A percentile compares a stretch with the other conserved stretches of the same genome.
Evolutionary conservation across 1,140 invertebrate genomes (phyloP).

Genomic region (Drosophila kanapiae): DNA sequence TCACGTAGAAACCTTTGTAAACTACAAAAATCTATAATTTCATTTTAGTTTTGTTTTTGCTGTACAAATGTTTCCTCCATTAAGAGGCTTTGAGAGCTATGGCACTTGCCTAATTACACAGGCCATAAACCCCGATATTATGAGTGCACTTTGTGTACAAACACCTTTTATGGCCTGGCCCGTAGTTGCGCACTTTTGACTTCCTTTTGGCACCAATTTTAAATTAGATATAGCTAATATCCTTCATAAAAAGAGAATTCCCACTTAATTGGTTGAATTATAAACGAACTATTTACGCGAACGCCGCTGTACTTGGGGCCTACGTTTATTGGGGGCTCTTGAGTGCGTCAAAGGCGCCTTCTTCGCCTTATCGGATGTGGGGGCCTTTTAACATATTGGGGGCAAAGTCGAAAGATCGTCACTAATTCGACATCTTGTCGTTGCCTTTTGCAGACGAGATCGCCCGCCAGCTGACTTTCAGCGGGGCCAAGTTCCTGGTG

Average conservation of each 20-base stretch:
- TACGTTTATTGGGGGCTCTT: slow-evolving; percentile 26
- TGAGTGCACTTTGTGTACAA: not conserved
- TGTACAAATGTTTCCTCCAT: not conserved
- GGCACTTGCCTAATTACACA: not conserved
- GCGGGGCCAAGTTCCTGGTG: slow-evolving; percentile 89
- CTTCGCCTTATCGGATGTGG: slow-evolving; percentile 21
- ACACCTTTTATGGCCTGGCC: not conserved
- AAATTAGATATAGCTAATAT: not conserved
- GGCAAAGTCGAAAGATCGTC: slow-evolving; percentile 48
- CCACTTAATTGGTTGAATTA: slow-evolving; percentile 6
- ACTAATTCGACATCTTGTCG: not conserved
- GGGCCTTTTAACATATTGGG: slow-evolving; percentile 8
- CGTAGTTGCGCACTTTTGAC: not conserved
- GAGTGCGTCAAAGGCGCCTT: slow-evolving; percentile 27
- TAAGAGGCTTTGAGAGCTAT: not conserved
- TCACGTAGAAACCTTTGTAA: not conserved
- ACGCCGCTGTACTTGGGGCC: not conserved
- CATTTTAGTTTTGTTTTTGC: not conserved
- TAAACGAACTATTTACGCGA: slow-evolving; percentile 8
- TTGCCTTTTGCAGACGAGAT: slow-evolving; percentile 90
- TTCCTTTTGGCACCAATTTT: not conserved
- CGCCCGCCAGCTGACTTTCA: slow-evolving; percentile 88
- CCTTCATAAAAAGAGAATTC: not conserved
- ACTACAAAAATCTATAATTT: not conserved
- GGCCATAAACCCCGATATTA: not conserved